Evolutionary conservation across 2,888 invertebrate species (phyloP).

Genomic region (Hypena proboscidalis): DNA sequence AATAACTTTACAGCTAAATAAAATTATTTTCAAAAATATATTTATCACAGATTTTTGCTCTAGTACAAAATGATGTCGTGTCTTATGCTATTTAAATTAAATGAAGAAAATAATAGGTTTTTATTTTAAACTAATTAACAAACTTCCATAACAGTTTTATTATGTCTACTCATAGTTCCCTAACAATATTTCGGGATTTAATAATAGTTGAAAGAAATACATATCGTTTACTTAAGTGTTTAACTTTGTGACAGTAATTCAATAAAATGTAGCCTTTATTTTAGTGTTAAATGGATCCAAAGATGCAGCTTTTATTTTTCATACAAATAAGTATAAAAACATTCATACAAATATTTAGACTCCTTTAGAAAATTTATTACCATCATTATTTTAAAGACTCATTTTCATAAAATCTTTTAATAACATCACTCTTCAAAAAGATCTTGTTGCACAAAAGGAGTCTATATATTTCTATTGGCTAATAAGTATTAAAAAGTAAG

Average conservation of each 20-base stretch:
- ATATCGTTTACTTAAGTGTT: constrained; percentile 79
- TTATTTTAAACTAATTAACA: constrained; percentile 29
- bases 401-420: too few relatives aligned
- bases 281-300: constrained; percentile 66
- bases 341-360: constrained; percentile 37
- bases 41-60: constrained; percentile 53
- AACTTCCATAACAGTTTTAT: constrained; percentile 22
- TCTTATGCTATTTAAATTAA: constrained; percentile 54
- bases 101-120: constrained; percentile 30
- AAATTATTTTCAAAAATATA: constrained; percentile 25
- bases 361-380: constrained; percentile 9
- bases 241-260: constrained; percentile 74
- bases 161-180: constrained; percentile 40
- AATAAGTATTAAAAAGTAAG: constrained; percentile 53
- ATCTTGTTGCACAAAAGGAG: constrained; percentile 7
- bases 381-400: too few relatives aligned
- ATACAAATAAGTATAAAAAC: constrained; percentile 67
- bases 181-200: constrained; percentile 51
- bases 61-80: constrained; percentile 73
- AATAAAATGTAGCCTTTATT: constrained; percentile 65
- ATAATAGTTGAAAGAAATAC: constrained; percentile 66
- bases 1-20: constrained; percentile 17
- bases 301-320: constrained; percentile 82
- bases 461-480: constrained; percentile 34
- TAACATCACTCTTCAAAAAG: too few relatives aligned